These are phyloP conservation scores for Phallusia fumigata DNA, from an alignment of 23 tunicate genomes.

Conservation along the genomic window DNA sequence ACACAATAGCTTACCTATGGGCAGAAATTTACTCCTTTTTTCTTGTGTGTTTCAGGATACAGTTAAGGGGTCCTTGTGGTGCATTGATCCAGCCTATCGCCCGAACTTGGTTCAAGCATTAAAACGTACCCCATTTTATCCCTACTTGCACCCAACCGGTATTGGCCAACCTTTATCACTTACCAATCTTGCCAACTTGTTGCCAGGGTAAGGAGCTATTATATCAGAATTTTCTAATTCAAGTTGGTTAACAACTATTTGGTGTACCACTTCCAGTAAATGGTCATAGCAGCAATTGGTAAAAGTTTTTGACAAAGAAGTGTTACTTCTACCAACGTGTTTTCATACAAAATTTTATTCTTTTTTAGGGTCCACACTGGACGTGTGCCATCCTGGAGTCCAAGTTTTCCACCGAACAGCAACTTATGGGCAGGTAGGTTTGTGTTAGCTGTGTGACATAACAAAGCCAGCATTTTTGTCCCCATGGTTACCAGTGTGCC, in stretches of 20 bases:
- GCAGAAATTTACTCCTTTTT: neutral
- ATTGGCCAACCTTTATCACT: conserved; percentile 66
- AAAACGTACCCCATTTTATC: conserved; percentile 89
- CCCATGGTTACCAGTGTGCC: neutral
- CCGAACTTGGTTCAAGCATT: conserved; percentile 86
- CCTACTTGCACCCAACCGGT: conserved; percentile 81
- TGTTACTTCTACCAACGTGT: neutral
- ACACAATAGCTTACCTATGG: neutral
- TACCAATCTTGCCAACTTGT: conserved; percentile 77
- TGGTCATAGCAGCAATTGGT: too few species aligned
- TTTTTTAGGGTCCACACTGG: conserved; percentile 67
- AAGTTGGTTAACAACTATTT: too few species aligned
- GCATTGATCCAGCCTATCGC: conserved; percentile 95
- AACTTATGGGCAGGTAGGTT: conserved; percentile 79
- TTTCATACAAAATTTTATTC: neutral
- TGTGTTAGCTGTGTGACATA: neutral
- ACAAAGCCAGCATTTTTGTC: neutral
- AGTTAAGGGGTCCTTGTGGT: conserved; percentile 90
- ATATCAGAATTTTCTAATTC: neutral
- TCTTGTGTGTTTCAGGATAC: conserved; percentile 36
- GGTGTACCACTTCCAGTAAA: too few species aligned
- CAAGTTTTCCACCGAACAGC: conserved; percentile 39
- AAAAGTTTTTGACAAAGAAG: too few species aligned
- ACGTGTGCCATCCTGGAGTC: conserved; percentile 79
- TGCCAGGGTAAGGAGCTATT: conserved; percentile 68